Evolutionary conservation across 1,140 invertebrate genomes (phyloP).

Genomic region (Leptoteleia sp.): DNA sequence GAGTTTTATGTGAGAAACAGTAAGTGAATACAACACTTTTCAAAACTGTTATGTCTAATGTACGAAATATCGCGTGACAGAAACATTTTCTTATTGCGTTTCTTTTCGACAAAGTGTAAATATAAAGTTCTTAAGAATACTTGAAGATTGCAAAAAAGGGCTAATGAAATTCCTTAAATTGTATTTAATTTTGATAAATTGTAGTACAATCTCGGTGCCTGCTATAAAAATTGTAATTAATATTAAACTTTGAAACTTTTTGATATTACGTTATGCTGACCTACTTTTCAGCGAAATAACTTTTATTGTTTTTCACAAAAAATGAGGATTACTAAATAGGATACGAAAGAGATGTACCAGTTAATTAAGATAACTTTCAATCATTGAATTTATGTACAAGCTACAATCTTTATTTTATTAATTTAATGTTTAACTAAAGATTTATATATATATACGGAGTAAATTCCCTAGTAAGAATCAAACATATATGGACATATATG

Average conservation of each 20-base stretch:
- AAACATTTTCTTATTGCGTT: constrained; percentile 22
- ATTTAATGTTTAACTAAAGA: no score
- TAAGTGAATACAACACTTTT: neutral
- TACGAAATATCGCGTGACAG: constrained; percentile 6
- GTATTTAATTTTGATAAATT: neutral
- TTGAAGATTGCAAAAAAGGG: constrained; percentile 8
- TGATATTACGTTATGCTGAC: neutral
- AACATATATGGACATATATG: no score
- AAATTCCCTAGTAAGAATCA: no score
- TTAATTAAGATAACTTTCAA: no score
- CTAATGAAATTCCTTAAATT: constrained; percentile 22
- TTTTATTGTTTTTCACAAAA: neutral
- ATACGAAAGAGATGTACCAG: no score
- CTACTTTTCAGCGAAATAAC: constrained; percentile 3
- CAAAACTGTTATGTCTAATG: constrained; percentile 17
- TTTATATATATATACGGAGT: no score
- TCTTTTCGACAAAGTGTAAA: constrained; percentile 14
- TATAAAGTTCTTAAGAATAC: constrained; percentile 11
- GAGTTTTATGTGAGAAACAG: no score
- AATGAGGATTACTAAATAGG: no score
- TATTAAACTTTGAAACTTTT: neutral
- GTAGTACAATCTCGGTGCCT: neutral
- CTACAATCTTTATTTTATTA: no score
- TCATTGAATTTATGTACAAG: no score
- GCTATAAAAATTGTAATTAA: neutral